Evolutionary conservation across 2,113 vertebrate genomes (phyloP).

Genomic region (Oceanites oceanicus): DNA sequence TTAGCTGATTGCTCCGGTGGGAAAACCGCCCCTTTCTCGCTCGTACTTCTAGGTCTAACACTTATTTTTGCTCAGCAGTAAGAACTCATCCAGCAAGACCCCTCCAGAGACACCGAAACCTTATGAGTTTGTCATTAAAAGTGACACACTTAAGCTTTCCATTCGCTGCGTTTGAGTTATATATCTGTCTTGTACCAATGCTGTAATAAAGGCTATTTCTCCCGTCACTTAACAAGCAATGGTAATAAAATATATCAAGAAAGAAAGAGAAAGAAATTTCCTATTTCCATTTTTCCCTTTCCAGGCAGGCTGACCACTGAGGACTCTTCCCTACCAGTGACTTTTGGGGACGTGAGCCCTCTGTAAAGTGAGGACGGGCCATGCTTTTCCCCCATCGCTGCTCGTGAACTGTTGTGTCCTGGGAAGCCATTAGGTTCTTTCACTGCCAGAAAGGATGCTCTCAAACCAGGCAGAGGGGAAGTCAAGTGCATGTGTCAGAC

Average conservation of each 20-base stretch:
- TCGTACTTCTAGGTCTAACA: not conserved
- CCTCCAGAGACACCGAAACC: not conserved
- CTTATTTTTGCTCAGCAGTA: conserved; percentile 7
- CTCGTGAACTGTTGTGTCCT: not conserved
- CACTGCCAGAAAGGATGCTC: not conserved
- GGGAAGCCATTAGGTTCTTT: not conserved
- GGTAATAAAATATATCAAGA: conserved; percentile 40
- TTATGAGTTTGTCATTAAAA: not conserved
- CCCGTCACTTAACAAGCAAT: not conserved
- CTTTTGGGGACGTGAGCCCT: not conserved
- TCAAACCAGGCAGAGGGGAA: not conserved
- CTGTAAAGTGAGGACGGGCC: not conserved
- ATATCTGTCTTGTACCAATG: not conserved
- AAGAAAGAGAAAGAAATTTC: conserved; percentile 19
- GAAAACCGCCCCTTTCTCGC: not conserved
- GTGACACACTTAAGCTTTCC: not conserved
- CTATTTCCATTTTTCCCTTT: not conserved
- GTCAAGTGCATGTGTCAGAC: not conserved
- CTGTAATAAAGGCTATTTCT: conserved; percentile 22
- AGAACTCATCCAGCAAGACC: not conserved
- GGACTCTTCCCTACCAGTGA: not conserved
- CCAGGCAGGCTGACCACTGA: not conserved
- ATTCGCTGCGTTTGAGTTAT: not conserved
- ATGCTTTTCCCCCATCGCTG: rapidly evolving
- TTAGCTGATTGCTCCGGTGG: not conserved